phyloP scores from a whole-genome alignment of 2,113 vertebrate genomes.

The Opisthocomus hoazin region DNA sequence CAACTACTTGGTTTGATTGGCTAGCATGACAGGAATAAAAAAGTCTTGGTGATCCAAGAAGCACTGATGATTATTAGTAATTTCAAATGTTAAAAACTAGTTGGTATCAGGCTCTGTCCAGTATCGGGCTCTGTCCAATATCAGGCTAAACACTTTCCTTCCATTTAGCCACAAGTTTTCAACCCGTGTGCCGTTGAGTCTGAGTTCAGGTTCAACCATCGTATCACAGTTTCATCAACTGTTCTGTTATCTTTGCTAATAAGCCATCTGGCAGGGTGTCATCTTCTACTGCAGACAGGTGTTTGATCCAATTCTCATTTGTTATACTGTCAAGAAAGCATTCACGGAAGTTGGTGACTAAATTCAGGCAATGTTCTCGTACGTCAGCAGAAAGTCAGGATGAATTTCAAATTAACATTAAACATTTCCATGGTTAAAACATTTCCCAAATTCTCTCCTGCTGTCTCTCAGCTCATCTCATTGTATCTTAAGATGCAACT shows the following conservation, averaged over 20 bases:
- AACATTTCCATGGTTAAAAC: background rate
- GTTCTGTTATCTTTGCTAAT: slow-evolving; percentile 20
- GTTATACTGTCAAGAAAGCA: background rate
- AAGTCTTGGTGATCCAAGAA: background rate
- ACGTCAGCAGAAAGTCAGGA: slow-evolving; percentile 27
- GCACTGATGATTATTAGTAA: background rate
- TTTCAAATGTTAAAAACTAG: background rate
- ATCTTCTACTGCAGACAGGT: slow-evolving; percentile 32
- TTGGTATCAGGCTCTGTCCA: background rate
- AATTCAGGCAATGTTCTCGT: background rate
- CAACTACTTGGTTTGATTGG: background rate
- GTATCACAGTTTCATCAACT: background rate
- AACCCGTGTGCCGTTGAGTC: background rate
- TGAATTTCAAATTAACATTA: background rate
- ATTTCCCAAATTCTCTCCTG: background rate
- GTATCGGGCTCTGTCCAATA: background rate
- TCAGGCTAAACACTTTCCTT: background rate
- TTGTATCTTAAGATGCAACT: background rate
- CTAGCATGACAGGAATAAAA: background rate
- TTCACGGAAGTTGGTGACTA: slow-evolving; percentile 17
- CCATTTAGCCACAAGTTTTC: background rate
- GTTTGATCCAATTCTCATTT: slow-evolving; percentile 32
- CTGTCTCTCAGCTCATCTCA: background rate
- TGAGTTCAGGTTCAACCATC: background rate
- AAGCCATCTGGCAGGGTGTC: slow-evolving; percentile 50